Conservation (phyloP, 1,140 invertebrate species). For the Phortica variegata region DNA sequence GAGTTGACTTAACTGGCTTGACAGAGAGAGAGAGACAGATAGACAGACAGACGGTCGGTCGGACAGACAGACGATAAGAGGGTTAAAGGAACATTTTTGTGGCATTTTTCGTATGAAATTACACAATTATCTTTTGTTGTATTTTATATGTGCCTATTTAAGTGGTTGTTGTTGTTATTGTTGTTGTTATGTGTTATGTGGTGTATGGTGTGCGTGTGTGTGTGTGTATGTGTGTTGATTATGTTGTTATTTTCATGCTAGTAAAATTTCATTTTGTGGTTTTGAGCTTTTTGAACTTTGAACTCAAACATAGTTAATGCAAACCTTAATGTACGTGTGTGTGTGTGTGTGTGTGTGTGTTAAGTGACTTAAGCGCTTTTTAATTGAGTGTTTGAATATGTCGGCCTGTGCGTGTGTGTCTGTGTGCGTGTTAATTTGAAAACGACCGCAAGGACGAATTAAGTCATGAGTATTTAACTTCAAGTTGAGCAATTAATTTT, state of each 20-base stretch:
- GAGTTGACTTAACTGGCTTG: too few relatives aligned
- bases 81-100: slow-evolving; percentile 24
- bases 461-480: slow-evolving; percentile 18
- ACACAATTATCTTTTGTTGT: slow-evolving; percentile 46
- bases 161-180: slow-evolving; percentile 31
- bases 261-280: too few relatives aligned
- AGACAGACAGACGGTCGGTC: slow-evolving; percentile 21
- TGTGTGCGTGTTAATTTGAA: slow-evolving; percentile 18
- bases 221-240: slow-evolving; percentile 32
- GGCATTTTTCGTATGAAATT: slow-evolving; percentile 48
- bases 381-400: too few relatives aligned
- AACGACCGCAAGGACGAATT: slow-evolving; percentile 22
- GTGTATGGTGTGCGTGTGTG: slow-evolving; percentile 6
- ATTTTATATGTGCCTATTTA: slow-evolving; percentile 51
- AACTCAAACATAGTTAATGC: slow-evolving; percentile 30
- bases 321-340: slow-evolving; percentile 11
- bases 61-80: slow-evolving; percentile 4
- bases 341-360: slow-evolving; percentile 5
- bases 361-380: slow-evolving; percentile 1
- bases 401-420: slow-evolving; percentile 1
- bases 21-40: slow-evolving; percentile 22
- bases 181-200: slow-evolving; percentile 18
- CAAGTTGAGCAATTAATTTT: too few relatives aligned
- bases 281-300: slow-evolving; percentile 50
- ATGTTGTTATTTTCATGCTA: too few relatives aligned